A percentile compares a stretch with the other conserved stretches of the same genome.
Evolutionary conservation across 2,113 vertebrate genomes (phyloP).

Genomic region (Seriola quinqueradiata): DNA sequence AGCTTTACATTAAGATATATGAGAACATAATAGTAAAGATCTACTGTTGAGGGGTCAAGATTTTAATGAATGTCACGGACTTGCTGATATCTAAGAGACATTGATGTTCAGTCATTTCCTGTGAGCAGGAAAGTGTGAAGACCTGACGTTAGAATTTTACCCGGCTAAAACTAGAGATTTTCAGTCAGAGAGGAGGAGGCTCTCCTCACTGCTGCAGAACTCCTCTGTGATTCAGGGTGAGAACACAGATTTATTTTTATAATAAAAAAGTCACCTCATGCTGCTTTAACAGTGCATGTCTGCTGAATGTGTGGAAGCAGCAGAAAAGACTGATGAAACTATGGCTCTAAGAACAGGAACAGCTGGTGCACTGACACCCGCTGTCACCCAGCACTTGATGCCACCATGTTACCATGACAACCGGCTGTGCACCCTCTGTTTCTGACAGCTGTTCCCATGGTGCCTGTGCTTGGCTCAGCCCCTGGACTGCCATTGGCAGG

Average conservation of each 20-base stretch:
- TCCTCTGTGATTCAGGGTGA: conserved; percentile 2
- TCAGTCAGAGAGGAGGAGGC: neutral
- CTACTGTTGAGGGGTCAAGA: neutral
- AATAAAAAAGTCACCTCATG: neutral
- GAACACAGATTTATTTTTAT: conserved; percentile 10
- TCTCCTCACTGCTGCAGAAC: neutral
- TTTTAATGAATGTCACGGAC: neutral
- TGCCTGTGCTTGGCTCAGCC: conserved; percentile 51
- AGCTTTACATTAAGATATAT: neutral
- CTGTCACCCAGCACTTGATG: conserved; percentile 67
- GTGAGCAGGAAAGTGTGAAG: neutral
- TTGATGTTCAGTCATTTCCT: neutral
- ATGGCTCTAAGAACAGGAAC: conserved; percentile 61
- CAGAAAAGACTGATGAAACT: conserved; percentile 42
- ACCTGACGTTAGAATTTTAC: neutral
- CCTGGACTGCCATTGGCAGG: conserved; percentile 56
- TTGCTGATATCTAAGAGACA: neutral
- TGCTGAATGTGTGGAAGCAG: conserved; percentile 40
- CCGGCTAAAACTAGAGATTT: neutral
- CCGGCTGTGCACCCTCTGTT: conserved; percentile 71
- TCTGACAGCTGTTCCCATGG: conserved; percentile 83
- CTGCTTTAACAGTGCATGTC: neutral
- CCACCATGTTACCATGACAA: conserved; percentile 76
- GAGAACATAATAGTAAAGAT: neutral
- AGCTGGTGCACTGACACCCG: conserved; percentile 70